phyloP scores from a whole-genome alignment of 2,113 vertebrate genomes.

The Empidonax alnorum region DNA sequence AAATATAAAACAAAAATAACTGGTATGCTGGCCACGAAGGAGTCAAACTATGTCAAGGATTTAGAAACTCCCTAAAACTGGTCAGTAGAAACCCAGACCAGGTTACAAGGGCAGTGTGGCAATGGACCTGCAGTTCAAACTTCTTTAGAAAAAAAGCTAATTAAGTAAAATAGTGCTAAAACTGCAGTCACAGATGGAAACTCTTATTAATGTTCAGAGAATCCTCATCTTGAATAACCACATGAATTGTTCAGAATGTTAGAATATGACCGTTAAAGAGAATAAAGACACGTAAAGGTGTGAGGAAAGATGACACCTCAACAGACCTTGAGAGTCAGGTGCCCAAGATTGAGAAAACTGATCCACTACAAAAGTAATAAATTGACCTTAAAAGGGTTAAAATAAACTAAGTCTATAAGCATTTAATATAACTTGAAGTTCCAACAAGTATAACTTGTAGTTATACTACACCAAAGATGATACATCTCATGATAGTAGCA shows the following conservation, averaged over 20 bases:
- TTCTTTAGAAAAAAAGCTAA: too few species aligned
- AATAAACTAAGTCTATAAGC: not conserved
- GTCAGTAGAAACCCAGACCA: not conserved
- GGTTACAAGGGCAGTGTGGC: not conserved
- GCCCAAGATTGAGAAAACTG: not conserved
- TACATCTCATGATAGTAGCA: not conserved
- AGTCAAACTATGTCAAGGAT: not conserved
- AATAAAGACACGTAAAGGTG: accelerated
- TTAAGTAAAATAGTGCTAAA: not conserved
- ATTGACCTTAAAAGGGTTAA: not conserved
- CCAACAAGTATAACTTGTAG: too few species aligned
- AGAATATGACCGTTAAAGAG: not conserved
- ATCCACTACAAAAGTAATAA: not conserved
- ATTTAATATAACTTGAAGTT: not conserved
- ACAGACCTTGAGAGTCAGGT: not conserved
- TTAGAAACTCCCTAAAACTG: not conserved
- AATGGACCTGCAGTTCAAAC: not conserved
- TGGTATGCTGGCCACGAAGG: not conserved
- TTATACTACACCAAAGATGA: not conserved
- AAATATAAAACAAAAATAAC: not conserved
- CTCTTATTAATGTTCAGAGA: not conserved
- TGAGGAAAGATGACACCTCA: not conserved
- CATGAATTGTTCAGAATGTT: not conserved
- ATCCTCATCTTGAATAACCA: not conserved
- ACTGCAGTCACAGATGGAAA: not conserved